Evolutionary conservation across 2,113 vertebrate species (phyloP), one percentile per base, ranked within the genome.

Genomic region (Trematocara nigrifrons): DNA sequence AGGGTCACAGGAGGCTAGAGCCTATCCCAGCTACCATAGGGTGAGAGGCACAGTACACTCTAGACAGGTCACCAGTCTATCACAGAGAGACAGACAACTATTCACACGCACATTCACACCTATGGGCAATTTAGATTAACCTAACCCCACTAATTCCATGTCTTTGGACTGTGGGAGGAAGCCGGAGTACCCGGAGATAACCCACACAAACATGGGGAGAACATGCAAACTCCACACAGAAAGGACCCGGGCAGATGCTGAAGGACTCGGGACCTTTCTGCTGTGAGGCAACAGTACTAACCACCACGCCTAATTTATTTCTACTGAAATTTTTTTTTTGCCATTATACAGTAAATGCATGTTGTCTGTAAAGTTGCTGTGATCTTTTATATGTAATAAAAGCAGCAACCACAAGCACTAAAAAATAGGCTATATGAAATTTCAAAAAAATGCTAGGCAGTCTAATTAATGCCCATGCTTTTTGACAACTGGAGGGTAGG

Each of bases 261-360:
- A 38, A 38, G 33, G 59, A 64, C 59, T 64, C 0, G 2, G 59
- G 33, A 7, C 18, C 6, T 26, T 54, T 20, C 20, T 54, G 20
- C 20, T 38, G 59, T 12, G 18, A 64, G 59, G 6, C 59, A 20
- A 64, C 18, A 20, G 33, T 35, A n/a, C 59, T 64, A 38, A 38
- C 59, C 33, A 38, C 33, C 16, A 38, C 6, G 31, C 59, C 59
- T 5, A 35, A 64, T n/a, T 59, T 64, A 38, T 35, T 64, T n/a
- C 59, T 47, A 10, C 38, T 69, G 38, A 69, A 61, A 10, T 0
- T 0, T 0, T 33, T 33, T 33, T 35, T 61, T 61, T 35, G 29
- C 2, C 57, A 15, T 20, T 40, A 26, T 69, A 69, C 1, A 20
- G 20, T 26, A 42, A 42, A 69, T 45, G 3, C 20, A 45, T 15